A percentile compares a stretch with the other conserved stretches of the same genome.
These are phyloP conservation scores for Xestia ashworthii DNA, from an alignment of 2,888 invertebrate genomes.

Conservation along the genomic window DNA sequence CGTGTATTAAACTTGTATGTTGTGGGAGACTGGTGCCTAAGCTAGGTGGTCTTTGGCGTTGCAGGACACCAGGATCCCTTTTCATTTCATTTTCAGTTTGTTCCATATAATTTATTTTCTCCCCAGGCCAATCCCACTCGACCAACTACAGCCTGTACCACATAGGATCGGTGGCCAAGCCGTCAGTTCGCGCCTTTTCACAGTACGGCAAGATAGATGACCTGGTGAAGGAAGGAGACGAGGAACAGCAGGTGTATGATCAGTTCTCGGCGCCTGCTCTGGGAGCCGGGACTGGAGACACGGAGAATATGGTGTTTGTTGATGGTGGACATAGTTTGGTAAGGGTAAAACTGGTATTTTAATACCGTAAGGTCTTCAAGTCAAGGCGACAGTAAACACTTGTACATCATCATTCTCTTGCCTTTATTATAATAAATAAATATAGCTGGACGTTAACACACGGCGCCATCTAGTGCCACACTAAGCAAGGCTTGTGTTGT, in stretches of 20 bases:
- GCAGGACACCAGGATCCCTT: no score
- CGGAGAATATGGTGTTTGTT: conserved; percentile 95
- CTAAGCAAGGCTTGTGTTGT: no score
- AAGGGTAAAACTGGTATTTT: conserved; percentile 57
- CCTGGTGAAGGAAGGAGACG: conserved; percentile 92
- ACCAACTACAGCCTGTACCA: conserved; percentile 94
- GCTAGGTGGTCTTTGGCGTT: no score
- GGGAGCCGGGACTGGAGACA: conserved; percentile 92
- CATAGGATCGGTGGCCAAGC: conserved; percentile 93
- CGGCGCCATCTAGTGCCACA: no score
- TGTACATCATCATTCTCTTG: no score
- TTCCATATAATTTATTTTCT: neutral
- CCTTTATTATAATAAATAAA: no score
- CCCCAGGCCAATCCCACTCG: conserved; percentile 96
- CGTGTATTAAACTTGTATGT: no score
- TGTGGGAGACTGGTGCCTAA: no score
- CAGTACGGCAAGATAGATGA: conserved; percentile 95
- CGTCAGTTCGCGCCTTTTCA: conserved; percentile 95
- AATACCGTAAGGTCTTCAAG: neutral
- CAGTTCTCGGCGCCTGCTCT: conserved; percentile 95
- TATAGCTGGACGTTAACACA: no score
- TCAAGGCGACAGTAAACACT: neutral
- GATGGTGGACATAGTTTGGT: conserved; percentile 96
- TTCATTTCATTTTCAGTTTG: no score
- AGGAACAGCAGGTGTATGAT: conserved; percentile 94